These are phyloP conservation scores for Philaethria dido DNA, from an alignment of 2,888 invertebrate genomes.

Conservation along the genomic window DNA sequence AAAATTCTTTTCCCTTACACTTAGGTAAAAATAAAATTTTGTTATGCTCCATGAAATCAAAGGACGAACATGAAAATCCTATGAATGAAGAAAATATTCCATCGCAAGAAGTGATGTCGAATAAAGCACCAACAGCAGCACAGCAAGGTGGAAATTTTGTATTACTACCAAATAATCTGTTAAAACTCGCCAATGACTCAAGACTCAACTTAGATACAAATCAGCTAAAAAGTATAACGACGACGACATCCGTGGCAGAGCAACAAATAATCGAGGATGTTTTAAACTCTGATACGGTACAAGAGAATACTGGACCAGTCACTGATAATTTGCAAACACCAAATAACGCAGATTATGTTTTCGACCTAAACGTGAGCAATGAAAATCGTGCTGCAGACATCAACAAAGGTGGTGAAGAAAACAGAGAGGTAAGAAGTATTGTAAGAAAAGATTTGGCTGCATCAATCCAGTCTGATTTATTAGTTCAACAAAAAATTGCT, in stretches of 20 bases:
- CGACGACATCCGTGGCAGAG: conserved; percentile 50
- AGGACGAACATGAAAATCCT: conserved; percentile 6
- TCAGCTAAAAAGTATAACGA: conserved; percentile 51
- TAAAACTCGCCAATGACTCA: conserved; percentile 52
- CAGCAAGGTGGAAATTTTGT: conserved; percentile 56
- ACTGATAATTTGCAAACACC: neutral
- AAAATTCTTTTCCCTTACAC: conserved; percentile 52
- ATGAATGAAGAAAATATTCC: conserved; percentile 6
- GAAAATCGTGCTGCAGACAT: neutral
- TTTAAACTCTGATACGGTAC: neutral
- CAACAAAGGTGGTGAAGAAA: neutral
- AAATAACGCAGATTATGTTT: neutral
- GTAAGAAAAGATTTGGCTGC: neutral
- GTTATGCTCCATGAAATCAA: conserved; percentile 62
- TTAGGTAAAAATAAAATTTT: conserved; percentile 70
- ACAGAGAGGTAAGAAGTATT: neutral
- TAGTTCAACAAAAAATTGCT: neutral
- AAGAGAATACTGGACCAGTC: neutral
- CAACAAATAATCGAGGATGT: conserved; percentile 43
- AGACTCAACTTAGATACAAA: conserved; percentile 45
- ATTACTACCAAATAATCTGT: conserved; percentile 51
- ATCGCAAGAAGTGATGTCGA: conserved; percentile 31
- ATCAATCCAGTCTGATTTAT: neutral
- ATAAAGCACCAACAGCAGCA: conserved; percentile 44
- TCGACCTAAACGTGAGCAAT: neutral